Percentiles rank a stretch among this genome's conserved stretches.
Evolutionary conservation across 2,797 vertebrate genomes (phyloP).

Genomic region (Melanotaenia trifasciata): DNA sequence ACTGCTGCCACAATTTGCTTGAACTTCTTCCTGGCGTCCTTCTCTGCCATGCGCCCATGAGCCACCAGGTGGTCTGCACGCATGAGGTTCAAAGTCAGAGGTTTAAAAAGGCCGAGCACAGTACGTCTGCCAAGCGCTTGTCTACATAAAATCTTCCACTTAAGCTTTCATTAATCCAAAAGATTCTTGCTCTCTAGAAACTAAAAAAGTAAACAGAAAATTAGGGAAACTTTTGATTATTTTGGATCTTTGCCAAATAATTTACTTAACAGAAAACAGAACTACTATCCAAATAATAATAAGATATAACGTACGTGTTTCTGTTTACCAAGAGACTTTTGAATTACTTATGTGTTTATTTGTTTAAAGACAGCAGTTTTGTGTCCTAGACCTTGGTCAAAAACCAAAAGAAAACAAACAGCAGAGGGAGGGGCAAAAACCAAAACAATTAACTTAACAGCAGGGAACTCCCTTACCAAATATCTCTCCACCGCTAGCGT

Average conservation of each 20-base stretch:
- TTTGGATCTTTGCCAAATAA: not conserved
- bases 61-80: slow-evolving; percentile 94
- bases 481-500: slow-evolving; percentile 97
- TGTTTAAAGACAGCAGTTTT: not conserved
- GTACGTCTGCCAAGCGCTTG: not conserved
- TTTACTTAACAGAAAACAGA: not conserved
- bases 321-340: not conserved
- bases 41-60: slow-evolving; percentile 97
- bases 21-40: slow-evolving; percentile 96
- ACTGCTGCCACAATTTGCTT: slow-evolving; percentile 98
- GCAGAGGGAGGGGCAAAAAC: not conserved
- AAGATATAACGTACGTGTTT: not conserved
- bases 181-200: not conserved
- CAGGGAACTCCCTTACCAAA: slow-evolving; percentile 89
- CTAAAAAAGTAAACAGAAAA: not conserved
- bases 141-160: not conserved
- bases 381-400: not conserved
- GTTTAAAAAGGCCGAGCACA: not conserved
- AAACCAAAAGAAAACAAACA: not conserved
- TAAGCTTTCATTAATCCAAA: not conserved
- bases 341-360: not conserved
- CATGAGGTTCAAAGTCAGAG: not conserved
- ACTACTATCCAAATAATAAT: not conserved
- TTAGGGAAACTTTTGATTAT: not conserved
- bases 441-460: not conserved